Base-by-base conservation (phyloP, 2,113 vertebrate genomes). In the Callionymus lyra region DNA sequence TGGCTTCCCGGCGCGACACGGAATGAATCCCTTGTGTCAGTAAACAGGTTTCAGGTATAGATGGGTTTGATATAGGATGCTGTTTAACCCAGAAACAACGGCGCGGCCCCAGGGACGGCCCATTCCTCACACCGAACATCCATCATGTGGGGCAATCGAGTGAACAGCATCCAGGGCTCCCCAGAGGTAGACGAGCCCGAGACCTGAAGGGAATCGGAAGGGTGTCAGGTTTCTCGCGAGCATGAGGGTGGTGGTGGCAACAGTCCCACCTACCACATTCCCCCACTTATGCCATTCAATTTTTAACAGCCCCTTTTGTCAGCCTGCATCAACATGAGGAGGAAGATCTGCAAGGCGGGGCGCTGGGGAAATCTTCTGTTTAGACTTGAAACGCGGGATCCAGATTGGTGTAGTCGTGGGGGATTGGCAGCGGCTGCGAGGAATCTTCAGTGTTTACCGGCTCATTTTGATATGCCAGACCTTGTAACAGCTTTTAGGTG, bases 21-120 rank as follows among this genome's bases (percentile, higher is more conserved):
- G 70, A 76, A 82, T 65, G 56, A 59, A 81, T 70, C 64, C 82
- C 67, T 78, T 43, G 47, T 60, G 59, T 44, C 41, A 74, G 69
- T 77, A 84, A 84, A 78, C 27, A 56, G 43, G 48, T 61, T 82
- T 71, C 65, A 76, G 59, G 74, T 80, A 76, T 69, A 74, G 60
- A 67, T 72, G 62, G 77, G 70, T 79, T 82, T 78, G 65, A 59
- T 56, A 56, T 60, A 66, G 63, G 82, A 78, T 77, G 69, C 60
- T 58, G 56, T 82, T 87, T 84, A 84, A 87, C 77, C 74, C 87
- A 41, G 46, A 77, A 64, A 84, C 62, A 82, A 80, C 69, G 46
- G 1, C 63, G 2, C n/a, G 63, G 46, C 50, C 31, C 70, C 46
- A 38, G 72, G 57, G 77, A 76, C 48, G 9, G 49, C 50, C 57